These are phyloP conservation scores for Eumerus sabulonum DNA, from an alignment of 2,888 invertebrate genomes.

Conservation along the genomic window DNA sequence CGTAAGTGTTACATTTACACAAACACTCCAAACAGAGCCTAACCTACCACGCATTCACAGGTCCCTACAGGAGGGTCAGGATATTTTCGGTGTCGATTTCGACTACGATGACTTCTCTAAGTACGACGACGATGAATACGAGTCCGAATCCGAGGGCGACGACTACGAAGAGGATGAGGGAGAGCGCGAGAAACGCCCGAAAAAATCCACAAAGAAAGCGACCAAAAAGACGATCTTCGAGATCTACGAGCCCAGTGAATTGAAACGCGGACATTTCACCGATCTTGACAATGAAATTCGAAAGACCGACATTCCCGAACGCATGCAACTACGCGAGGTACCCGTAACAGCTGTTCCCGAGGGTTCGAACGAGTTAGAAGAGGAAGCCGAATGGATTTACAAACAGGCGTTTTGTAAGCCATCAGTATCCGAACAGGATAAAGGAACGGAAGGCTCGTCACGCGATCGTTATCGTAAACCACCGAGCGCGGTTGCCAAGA, in stretches of 20 bases:
- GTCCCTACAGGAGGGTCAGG: constrained; percentile 97
- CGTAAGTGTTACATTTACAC: constrained; percentile 82
- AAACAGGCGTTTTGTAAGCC: constrained; percentile 93
- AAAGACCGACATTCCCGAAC: constrained; percentile 93
- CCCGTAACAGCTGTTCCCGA: constrained; percentile 91
- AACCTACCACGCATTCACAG: constrained; percentile 77
- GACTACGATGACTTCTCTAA: constrained; percentile 95
- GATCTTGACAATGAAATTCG: constrained; percentile 95
- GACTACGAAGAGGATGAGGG: constrained; percentile 90
- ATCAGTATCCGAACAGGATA: constrained; percentile 87
- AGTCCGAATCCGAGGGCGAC: constrained; percentile 86
- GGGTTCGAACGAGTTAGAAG: constrained; percentile 92
- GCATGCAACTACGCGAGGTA: constrained; percentile 93
- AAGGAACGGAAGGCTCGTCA: constrained; percentile 72
- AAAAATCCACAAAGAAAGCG: constrained; percentile 88
- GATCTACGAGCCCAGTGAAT: constrained; percentile 97
- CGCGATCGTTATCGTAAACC: constrained; percentile 82
- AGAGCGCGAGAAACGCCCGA: constrained; percentile 83
- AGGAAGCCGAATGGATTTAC: constrained; percentile 99
- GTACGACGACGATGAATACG: constrained; percentile 89
- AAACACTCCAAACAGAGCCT: not conserved
- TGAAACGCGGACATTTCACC: constrained; percentile 97
- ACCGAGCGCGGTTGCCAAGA: constrained; percentile 89
- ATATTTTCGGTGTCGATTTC: constrained; percentile 99
- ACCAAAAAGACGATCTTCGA: constrained; percentile 93